A percentile compares a stretch with the other conserved stretches of the same genome.
phyloP scores from a whole-genome alignment of 2,888 invertebrate species.

The Hypercompe scribonia region DNA sequence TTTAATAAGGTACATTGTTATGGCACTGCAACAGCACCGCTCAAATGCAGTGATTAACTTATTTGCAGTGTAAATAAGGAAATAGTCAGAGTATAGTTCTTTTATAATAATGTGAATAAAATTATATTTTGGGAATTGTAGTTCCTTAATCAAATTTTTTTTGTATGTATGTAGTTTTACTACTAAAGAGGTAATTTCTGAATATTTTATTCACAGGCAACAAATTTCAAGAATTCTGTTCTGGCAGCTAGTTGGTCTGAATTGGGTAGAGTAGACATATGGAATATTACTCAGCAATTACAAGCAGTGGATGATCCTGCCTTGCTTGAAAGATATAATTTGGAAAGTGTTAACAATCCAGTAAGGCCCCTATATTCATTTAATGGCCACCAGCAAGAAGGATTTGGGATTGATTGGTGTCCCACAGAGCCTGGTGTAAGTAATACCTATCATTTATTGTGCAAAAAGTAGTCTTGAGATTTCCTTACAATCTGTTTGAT shows the following conservation, averaged over 20 bases:
- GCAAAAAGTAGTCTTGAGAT: neutral
- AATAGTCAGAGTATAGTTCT: no score
- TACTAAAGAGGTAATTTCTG: neutral
- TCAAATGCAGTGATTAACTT: no score
- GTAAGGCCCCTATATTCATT: conserved; percentile 93
- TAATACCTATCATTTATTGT: conserved; percentile 27
- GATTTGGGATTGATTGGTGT: conserved; percentile 98
- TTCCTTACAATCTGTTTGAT: no score
- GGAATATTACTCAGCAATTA: conserved; percentile 94
- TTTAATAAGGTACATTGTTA: no score
- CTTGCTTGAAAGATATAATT: conserved; percentile 88
- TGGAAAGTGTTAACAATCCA: conserved; percentile 85
- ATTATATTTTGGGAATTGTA: no score
- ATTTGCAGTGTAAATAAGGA: no score
- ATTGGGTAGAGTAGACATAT: conserved; percentile 95
- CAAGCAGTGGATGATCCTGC: conserved; percentile 92
- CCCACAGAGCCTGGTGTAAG: conserved; percentile 91
- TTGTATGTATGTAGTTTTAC: neutral
- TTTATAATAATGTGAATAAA: no score
- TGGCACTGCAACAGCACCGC: no score
- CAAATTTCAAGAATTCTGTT: conserved; percentile 88
- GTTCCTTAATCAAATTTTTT: neutral
- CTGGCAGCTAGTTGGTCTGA: conserved; percentile 99
- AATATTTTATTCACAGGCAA: conserved; percentile 76
- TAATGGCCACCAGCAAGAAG: conserved; percentile 96